A percentile compares a stretch with the other conserved stretches of the same genome.
Evolutionary conservation across 2,888 invertebrate genomes (phyloP).

Genomic region (Heteropelma amictum): DNA sequence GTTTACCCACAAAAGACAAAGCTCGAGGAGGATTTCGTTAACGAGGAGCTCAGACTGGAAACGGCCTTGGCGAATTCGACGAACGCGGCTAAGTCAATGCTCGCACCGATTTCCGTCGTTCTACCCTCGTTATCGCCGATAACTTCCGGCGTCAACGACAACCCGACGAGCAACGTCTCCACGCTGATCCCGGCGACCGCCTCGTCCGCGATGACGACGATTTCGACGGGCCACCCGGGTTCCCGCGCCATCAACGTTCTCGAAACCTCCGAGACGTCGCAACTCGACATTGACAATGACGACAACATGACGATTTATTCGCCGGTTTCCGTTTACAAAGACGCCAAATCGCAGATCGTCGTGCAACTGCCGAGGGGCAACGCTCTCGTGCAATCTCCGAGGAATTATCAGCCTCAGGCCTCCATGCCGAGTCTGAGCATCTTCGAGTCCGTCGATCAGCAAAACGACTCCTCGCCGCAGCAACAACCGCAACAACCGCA

Average conservation of each 20-base stretch:
- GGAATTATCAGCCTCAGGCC: slow-evolving; percentile 64
- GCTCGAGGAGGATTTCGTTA: slow-evolving; percentile 75
- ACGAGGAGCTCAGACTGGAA: slow-evolving; percentile 72
- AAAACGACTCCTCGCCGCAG: not conserved
- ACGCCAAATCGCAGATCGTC: slow-evolving; percentile 67
- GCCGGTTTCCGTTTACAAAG: slow-evolving; percentile 65
- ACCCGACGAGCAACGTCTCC: slow-evolving; percentile 59
- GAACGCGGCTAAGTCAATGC: slow-evolving; percentile 59
- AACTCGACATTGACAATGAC: slow-evolving; percentile 68
- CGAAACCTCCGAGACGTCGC: slow-evolving; percentile 66
- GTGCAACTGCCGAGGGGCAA: slow-evolving; percentile 69
- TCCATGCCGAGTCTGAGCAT: slow-evolving; percentile 69
- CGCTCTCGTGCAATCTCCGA: slow-evolving; percentile 65
- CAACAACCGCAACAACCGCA: slow-evolving; percentile 23
- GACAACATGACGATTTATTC: slow-evolving; percentile 69
- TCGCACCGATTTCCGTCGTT: slow-evolving; percentile 71
- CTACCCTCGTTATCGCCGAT: slow-evolving; percentile 72
- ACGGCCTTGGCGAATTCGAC: slow-evolving; percentile 27
- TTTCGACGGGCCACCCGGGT: too few species aligned
- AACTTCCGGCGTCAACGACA: too few species aligned
- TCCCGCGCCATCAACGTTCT: too few species aligned
- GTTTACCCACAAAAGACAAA: slow-evolving; percentile 67
- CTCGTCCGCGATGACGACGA: slow-evolving; percentile 62
- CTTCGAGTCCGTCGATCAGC: slow-evolving; percentile 68
- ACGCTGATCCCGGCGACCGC: slow-evolving; percentile 62